phyloP scores from a whole-genome alignment of 1,140 invertebrate species.

The Steinernema khuongi region DNA sequence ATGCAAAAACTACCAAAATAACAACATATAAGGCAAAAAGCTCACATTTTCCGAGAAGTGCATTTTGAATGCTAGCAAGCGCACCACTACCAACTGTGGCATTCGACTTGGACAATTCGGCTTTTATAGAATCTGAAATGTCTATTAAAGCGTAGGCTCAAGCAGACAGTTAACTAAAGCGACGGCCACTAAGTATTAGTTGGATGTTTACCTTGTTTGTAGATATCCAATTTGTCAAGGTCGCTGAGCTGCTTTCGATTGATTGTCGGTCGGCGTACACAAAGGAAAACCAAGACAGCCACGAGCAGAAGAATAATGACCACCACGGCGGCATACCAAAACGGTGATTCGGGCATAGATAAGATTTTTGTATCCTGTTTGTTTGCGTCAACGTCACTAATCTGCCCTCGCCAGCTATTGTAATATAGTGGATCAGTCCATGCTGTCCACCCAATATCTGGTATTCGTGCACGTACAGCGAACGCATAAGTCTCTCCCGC shows the following conservation, averaged over 20 bases:
- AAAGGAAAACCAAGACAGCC: constrained; percentile 30
- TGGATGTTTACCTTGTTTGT: constrained; percentile 51
- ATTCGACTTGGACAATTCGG: constrained; percentile 11
- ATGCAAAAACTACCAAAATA: constrained; percentile 16
- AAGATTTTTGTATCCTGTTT: constrained; percentile 2
- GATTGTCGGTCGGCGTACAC: background rate
- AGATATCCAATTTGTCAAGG: constrained; percentile 53
- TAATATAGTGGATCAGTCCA: background rate
- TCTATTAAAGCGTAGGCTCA: constrained; percentile 2
- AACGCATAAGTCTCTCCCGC: background rate
- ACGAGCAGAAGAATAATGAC: constrained; percentile 28
- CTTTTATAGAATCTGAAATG: constrained; percentile 10
- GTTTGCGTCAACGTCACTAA: constrained; percentile 3
- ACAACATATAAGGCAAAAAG: constrained; percentile 24
- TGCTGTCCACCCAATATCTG: background rate
- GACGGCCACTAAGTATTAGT: background rate
- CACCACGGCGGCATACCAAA: constrained; percentile 18
- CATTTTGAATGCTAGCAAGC: constrained; percentile 8
- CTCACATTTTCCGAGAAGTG: constrained; percentile 20
- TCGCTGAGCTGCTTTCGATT: constrained; percentile 56
- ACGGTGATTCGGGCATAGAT: background rate
- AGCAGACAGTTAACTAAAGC: constrained; percentile 4
- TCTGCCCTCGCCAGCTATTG: background rate
- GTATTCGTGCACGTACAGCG: background rate
- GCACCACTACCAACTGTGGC: constrained; percentile 4